phyloP scores from a whole-genome alignment of 2,113 vertebrate species.

The Hepsetus odoe region DNA sequence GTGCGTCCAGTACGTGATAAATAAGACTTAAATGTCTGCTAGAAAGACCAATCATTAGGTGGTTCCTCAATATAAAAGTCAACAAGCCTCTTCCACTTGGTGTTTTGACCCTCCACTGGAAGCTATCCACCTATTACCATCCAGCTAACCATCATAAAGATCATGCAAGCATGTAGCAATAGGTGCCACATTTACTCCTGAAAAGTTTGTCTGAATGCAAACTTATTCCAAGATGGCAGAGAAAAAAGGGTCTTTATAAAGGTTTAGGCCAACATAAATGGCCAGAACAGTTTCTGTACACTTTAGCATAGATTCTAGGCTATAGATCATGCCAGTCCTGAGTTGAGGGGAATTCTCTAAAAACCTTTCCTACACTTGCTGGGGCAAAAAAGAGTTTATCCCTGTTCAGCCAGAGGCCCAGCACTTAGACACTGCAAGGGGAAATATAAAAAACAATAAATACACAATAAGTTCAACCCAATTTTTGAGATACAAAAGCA shows the following conservation, averaged over 20 bases:
- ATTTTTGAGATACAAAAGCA: not conserved
- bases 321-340: no score
- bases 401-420: not conserved
- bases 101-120: not conserved
- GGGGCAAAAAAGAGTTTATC: not conserved
- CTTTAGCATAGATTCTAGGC: no score
- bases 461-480: not conserved
- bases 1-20: not conserved
- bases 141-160: constrained; percentile 7
- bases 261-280: no score
- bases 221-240: not conserved
- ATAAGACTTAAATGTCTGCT: not conserved
- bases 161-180: constrained; percentile 10
- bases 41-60: not conserved
- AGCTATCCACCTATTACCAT: not conserved
- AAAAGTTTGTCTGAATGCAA: not conserved
- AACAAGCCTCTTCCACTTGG: constrained; percentile 17
- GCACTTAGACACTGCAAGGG: not conserved
- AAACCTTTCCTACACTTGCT: not conserved
- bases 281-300: no score
- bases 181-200: not conserved
- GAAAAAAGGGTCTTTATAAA: no score
- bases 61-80: not conserved
- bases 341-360: not conserved
- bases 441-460: no score